Evolutionary conservation across 2,797 vertebrate genomes (phyloP).

Genomic region (Prunella strophiata): DNA sequence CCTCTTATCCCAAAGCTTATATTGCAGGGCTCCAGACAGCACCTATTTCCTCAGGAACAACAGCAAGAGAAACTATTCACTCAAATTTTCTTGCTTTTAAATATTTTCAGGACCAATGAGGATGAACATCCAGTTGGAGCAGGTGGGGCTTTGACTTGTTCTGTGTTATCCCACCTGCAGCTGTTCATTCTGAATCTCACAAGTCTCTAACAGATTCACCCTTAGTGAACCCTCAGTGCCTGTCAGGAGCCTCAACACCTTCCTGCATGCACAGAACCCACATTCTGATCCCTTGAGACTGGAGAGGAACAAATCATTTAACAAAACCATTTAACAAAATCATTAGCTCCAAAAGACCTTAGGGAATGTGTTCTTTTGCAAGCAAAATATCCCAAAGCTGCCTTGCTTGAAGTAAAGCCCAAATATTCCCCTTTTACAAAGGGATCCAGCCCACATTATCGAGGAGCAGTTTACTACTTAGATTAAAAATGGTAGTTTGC

Average conservation of each 20-base stretch:
- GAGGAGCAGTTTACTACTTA: not conserved
- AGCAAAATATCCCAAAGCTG: not conserved
- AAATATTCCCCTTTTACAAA: not conserved
- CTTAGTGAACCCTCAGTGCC: not conserved
- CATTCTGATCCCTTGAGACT: not conserved
- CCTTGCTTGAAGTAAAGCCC: not conserved
- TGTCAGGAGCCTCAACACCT: not conserved
- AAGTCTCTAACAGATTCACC: accelerated
- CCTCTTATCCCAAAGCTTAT: not conserved
- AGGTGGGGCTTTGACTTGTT: not conserved
- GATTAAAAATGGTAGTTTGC: not conserved
- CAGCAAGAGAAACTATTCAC: not conserved
- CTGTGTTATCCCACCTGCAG: not conserved
- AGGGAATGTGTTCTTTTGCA: not conserved
- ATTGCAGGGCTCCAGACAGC: not conserved
- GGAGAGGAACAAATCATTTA: not conserved
- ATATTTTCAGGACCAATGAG: not conserved
- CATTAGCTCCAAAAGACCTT: not conserved
- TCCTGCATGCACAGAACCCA: not conserved
- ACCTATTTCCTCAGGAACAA: not conserved
- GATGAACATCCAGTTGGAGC: not conserved
- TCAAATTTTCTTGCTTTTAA: not conserved
- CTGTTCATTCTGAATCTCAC: not conserved
- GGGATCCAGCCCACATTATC: not conserved
- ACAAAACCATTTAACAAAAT: not conserved